These are phyloP conservation scores for Halocynthia aurantium DNA, from an alignment of 23 tunicate species.

Conservation along the genomic window DNA sequence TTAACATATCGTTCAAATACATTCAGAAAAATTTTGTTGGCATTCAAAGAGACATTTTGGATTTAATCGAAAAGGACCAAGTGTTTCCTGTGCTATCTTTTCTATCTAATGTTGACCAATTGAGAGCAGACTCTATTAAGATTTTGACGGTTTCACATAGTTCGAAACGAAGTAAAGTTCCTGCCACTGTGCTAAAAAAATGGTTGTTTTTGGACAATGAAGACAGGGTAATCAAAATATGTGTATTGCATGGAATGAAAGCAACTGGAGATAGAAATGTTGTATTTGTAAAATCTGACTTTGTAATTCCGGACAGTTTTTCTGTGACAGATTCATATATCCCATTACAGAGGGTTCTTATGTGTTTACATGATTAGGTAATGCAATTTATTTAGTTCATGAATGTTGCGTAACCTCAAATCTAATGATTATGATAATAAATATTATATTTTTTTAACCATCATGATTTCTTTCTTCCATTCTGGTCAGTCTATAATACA, in stretches of 20 bases:
- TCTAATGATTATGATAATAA: too few relatives aligned
- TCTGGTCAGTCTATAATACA: too few relatives aligned
- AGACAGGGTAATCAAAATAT: neutral
- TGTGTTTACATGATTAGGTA: too few relatives aligned
- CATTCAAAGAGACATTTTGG: neutral
- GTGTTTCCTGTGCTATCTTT: slow-evolving; percentile 12
- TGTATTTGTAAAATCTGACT: slow-evolving; percentile 22
- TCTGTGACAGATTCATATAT: too few relatives aligned
- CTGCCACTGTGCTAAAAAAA: slow-evolving; percentile 17
- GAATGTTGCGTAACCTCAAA: too few relatives aligned
- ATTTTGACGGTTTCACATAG: slow-evolving; percentile 63
- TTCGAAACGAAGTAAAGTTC: slow-evolving; percentile 40
- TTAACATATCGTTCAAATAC: slow-evolving; percentile 19
- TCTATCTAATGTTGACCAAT: slow-evolving; percentile 3
- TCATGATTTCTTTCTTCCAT: too few relatives aligned
- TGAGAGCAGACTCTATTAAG: slow-evolving; percentile 9
- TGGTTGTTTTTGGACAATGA: slow-evolving; percentile 47
- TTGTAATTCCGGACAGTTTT: neutral
- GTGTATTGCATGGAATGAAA: slow-evolving; percentile 15
- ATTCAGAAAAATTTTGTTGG: slow-evolving; percentile 35
- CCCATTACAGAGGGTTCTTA: too few relatives aligned
- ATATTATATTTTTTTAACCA: too few relatives aligned
- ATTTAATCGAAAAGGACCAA: slow-evolving; percentile 1
- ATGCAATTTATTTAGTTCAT: too few relatives aligned
- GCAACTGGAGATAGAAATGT: neutral